Percentiles rank a stretch among this genome's conserved stretches.
Evolutionary conservation across 1,140 invertebrate species (phyloP).

Genomic region (Littorina saxatilis): DNA sequence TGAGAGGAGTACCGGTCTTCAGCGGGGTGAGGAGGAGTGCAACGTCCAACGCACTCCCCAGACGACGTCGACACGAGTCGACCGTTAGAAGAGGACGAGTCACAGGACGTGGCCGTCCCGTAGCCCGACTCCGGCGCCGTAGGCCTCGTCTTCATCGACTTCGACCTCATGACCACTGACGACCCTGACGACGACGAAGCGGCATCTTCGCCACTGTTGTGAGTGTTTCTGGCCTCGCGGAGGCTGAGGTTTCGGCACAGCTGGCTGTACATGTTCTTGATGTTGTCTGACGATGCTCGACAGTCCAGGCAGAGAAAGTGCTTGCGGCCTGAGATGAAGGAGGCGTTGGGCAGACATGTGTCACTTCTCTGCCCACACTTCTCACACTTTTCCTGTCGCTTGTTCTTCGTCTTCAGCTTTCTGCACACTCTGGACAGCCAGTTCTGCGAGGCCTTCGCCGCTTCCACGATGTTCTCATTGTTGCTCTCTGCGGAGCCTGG

Average conservation of each 20-base stretch:
- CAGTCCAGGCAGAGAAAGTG: slow-evolving; percentile 35
- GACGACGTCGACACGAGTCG: slow-evolving; percentile 8
- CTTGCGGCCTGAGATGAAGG: slow-evolving; percentile 30
- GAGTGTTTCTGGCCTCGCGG: neutral
- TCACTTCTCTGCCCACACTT: slow-evolving; percentile 26
- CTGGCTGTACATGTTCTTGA: slow-evolving; percentile 32
- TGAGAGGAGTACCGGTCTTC: neutral
- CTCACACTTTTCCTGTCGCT: slow-evolving; percentile 16
- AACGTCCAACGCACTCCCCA: neutral
- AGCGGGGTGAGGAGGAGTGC: neutral
- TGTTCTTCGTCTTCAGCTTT: slow-evolving; percentile 2
- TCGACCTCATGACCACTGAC: neutral
- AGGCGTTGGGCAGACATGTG: slow-evolving; percentile 29
- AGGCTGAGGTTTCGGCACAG: slow-evolving; percentile 19
- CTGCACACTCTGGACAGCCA: slow-evolving; percentile 26
- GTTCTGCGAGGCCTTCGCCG: neutral
- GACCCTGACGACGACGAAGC: neutral
- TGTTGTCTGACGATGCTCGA: slow-evolving; percentile 23
- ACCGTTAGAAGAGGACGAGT: slow-evolving; percentile 1
- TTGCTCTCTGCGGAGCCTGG: neutral
- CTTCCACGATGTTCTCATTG: slow-evolving; percentile 2
- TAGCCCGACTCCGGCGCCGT: slow-evolving; percentile 25
- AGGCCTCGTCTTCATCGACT: neutral
- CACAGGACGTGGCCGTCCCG: slow-evolving; percentile 20
- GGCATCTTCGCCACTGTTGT: neutral